Percentiles rank a stretch among this genome's conserved stretches.
Evolutionary conservation across 2,113 vertebrate species (phyloP).

Genomic region (Sturnira hondurensis): DNA sequence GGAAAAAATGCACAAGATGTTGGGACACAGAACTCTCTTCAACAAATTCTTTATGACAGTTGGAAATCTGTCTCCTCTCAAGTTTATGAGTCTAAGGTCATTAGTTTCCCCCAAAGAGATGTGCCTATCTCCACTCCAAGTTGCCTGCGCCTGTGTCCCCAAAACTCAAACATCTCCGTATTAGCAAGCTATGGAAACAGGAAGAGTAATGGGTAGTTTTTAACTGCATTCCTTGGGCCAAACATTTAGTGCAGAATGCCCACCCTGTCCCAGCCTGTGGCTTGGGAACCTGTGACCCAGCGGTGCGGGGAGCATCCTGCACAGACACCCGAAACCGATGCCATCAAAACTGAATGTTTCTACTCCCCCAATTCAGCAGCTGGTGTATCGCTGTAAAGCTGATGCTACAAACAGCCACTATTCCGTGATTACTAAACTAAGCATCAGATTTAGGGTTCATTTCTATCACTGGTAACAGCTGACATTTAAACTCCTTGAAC

Average conservation of each 20-base stretch:
- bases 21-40: neutral
- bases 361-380: neutral
- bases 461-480: neutral
- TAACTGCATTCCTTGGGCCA: neutral
- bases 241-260: neutral
- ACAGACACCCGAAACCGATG: neutral
- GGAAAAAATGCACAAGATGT: conserved; percentile 8
- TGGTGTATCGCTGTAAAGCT: neutral
- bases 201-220: neutral
- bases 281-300: neutral
- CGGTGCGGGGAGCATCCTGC: neutral
- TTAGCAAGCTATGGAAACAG: neutral
- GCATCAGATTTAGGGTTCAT: neutral
- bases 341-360: neutral
- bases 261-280: neutral
- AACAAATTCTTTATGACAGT: neutral
- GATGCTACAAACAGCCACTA: neutral
- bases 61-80: neutral
- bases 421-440: neutral
- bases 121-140: neutral
- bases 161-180: neutral
- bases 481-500: neutral
- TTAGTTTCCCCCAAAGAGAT: neutral
- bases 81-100: neutral
- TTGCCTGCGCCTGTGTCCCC: neutral